Conservation (phyloP, 1,140 invertebrate species). For the Drosophila tani region DNA sequence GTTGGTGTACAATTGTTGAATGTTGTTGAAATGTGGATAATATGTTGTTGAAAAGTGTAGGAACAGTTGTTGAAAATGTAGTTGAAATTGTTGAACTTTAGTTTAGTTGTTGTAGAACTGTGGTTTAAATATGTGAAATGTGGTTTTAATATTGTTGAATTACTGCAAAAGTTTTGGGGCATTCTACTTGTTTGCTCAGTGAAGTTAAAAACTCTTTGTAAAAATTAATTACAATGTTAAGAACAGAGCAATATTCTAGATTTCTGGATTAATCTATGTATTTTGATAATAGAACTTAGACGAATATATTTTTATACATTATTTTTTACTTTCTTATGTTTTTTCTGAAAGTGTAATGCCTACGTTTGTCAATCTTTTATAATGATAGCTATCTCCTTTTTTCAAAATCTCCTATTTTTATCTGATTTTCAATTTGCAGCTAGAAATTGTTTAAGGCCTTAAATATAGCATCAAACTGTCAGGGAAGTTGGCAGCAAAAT, state of each 20-base stretch:
- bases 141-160: neutral
- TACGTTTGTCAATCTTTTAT: constrained; percentile 26
- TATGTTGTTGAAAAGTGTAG: neutral
- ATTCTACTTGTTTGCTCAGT: no score
- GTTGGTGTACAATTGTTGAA: neutral
- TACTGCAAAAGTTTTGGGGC: neutral
- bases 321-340: neutral
- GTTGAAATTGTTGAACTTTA: neutral
- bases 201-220: no score
- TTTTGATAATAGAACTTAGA: accelerated
- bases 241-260: no score
- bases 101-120: neutral
- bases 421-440: constrained; percentile 56
- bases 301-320: neutral
- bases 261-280: no score
- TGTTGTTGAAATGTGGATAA: neutral
- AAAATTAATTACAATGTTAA: no score
- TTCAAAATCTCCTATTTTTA: constrained; percentile 5
- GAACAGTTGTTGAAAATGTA: neutral
- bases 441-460: constrained; percentile 48
- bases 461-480: constrained; percentile 18
- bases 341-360: neutral
- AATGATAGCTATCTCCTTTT: constrained; percentile 3
- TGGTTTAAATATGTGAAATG: no score
- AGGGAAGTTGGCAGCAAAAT: constrained; percentile 40